A percentile compares a stretch with the other conserved stretches of the same genome.
Conservation (phyloP, 1,140 invertebrate species). For the Pararge aegeria region DNA sequence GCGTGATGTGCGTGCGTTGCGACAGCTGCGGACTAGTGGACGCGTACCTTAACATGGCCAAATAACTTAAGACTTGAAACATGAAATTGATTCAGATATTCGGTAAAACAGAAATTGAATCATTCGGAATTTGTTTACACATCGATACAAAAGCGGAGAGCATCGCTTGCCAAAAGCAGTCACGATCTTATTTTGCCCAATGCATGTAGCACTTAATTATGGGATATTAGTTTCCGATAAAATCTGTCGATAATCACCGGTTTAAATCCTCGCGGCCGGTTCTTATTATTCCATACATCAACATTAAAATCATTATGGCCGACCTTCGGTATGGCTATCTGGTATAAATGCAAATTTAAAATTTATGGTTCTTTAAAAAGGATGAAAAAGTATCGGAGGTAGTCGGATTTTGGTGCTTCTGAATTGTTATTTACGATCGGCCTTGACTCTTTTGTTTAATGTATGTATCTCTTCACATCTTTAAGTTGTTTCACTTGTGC, state of each 20-base stretch:
- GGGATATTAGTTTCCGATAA: slow-evolving; percentile 36
- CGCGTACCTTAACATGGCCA: too few relatives aligned
- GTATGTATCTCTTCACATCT: neutral
- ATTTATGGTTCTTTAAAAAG: slow-evolving; percentile 29
- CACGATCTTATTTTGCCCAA: slow-evolving; percentile 9
- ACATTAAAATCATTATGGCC: slow-evolving; percentile 29
- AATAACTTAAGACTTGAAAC: too few relatives aligned
- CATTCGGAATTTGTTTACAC: too few relatives aligned
- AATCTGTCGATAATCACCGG: slow-evolving; percentile 29
- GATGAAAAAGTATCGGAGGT: slow-evolving; percentile 21
- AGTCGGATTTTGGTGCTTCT: slow-evolving; percentile 22
- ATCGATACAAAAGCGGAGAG: too few relatives aligned
- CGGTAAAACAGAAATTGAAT: too few relatives aligned
- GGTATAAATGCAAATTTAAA: slow-evolving; percentile 37
- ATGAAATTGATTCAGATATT: too few relatives aligned
- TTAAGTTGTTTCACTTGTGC: neutral
- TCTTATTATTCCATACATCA: slow-evolving; percentile 34
- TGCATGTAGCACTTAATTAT: slow-evolving; percentile 25
- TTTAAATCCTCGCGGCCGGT: slow-evolving; percentile 6
- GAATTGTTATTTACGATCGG: slow-evolving; percentile 25
- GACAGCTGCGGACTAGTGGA: too few relatives aligned
- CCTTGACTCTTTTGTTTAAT: slow-evolving; percentile 10
- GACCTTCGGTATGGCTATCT: slow-evolving; percentile 25
- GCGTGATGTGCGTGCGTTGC: too few relatives aligned
- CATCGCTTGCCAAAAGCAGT: slow-evolving; percentile 6